Evolutionary conservation across 2,113 vertebrate genomes (phyloP).

Genomic region (Gasterosteus aculeatus): DNA sequence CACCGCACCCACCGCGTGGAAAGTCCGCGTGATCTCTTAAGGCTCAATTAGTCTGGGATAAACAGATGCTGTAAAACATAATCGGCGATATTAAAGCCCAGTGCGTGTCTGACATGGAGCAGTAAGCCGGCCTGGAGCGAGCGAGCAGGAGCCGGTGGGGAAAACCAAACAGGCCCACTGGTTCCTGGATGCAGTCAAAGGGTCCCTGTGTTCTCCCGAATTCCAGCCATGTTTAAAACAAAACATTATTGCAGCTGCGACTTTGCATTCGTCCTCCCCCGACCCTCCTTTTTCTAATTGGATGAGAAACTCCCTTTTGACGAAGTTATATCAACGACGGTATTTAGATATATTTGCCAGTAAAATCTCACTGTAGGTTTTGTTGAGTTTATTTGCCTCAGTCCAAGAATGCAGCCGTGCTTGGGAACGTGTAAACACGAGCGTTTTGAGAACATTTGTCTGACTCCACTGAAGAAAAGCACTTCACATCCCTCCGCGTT

Average conservation of each 20-base stretch:
- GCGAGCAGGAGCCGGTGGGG: constrained; percentile 54
- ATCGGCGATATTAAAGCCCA: neutral
- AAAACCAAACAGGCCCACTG: constrained; percentile 69
- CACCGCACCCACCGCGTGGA: neutral
- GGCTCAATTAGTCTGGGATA: neutral
- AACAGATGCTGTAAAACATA: constrained; percentile 2
- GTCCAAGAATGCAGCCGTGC: neutral
- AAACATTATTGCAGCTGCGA: constrained; percentile 81
- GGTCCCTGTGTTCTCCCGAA: constrained; percentile 78
- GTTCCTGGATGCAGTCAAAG: constrained; percentile 75
- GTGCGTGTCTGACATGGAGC: neutral
- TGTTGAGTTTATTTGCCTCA: neutral
- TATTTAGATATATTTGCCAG: constrained; percentile 6
- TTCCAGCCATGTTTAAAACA: constrained; percentile 79
- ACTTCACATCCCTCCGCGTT: neutral
- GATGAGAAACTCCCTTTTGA: constrained; percentile 38
- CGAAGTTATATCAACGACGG: constrained; percentile 22
- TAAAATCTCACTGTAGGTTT: neutral
- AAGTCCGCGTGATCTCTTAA: neutral
- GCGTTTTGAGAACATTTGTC: neutral
- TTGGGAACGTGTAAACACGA: neutral
- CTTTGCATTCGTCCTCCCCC: constrained; percentile 59
- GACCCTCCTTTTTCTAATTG: constrained; percentile 53
- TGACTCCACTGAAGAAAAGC: neutral
- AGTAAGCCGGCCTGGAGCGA: constrained; percentile 32